A percentile compares a stretch with the other conserved stretches of the same genome.
Evolutionary conservation across 2,888 invertebrate species (phyloP).

Genomic region (Ellobium chinense): DNA sequence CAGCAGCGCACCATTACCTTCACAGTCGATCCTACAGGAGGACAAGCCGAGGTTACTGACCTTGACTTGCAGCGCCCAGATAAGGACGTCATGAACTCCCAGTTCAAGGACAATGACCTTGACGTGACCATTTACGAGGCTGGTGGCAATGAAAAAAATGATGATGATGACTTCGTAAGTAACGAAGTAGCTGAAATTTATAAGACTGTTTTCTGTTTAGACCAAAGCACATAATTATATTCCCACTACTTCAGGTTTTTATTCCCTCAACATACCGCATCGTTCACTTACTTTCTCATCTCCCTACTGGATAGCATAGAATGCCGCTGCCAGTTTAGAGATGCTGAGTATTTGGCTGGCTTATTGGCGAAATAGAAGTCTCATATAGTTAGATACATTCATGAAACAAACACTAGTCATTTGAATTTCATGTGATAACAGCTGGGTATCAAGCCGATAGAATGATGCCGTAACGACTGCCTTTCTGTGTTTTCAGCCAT

Average conservation of each 20-base stretch:
- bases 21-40: background rate
- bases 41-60: background rate
- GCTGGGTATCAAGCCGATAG: no score
- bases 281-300: background rate
- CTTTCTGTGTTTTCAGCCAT: conserved; percentile 44
- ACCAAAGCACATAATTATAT: background rate
- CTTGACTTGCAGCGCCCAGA: conserved; percentile 13
- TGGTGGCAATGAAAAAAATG: background rate
- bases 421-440: no score
- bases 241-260: background rate
- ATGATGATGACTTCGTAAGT: conserved; percentile 19
- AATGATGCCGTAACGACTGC: no score
- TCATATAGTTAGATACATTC: no score
- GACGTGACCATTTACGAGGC: background rate
- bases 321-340: no score
- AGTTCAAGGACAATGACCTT: conserved; percentile 1
- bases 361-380: no score
- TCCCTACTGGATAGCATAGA: no score
- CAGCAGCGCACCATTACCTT: background rate
- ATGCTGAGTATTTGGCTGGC: no score
- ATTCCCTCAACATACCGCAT: background rate
- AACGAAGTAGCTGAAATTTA: no score
- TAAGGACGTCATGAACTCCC: background rate
- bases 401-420: no score
- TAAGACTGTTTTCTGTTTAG: background rate